Conservation (phyloP, 1,140 invertebrate species). For the Drosophila sproati region DNA sequence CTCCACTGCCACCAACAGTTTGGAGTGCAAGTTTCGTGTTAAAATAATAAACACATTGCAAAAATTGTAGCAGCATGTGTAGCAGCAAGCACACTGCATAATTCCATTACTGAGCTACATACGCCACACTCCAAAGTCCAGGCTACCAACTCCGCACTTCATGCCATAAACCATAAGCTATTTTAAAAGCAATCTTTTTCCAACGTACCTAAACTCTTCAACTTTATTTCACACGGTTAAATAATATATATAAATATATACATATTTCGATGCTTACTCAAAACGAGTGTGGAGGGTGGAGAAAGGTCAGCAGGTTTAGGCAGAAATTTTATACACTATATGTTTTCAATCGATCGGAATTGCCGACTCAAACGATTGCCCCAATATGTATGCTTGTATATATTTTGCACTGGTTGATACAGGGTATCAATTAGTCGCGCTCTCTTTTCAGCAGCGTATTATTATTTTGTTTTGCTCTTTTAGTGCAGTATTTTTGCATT, state of each 20-base stretch:
- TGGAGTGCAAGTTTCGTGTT: conserved; percentile 80
- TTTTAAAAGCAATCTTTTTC: conserved; percentile 75
- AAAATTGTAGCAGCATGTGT: conserved; percentile 74
- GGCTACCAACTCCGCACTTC: conserved; percentile 1
- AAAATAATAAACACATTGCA: conserved; percentile 83
- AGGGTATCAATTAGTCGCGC: conserved; percentile 9
- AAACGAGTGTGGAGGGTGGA: neutral
- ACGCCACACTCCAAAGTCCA: conserved; percentile 8
- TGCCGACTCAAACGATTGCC: too few relatives aligned
- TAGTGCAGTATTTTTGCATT: conserved; percentile 63
- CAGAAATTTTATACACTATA: neutral
- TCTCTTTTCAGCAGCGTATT: neutral
- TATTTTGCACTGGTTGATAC: neutral
- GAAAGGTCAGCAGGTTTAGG: neutral
- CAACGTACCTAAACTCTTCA: conserved; percentile 40
- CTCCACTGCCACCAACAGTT: conserved; percentile 15
- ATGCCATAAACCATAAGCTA: conserved; percentile 58
- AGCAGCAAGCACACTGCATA: conserved; percentile 40
- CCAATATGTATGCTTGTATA: neutral
- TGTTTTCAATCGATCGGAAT: too few relatives aligned
- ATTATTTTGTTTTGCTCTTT: conserved; percentile 13
- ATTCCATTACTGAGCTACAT: conserved; percentile 72
- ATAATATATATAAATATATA: conserved; percentile 21
- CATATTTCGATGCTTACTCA: neutral
- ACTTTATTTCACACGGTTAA: conserved; percentile 71